Evolutionary conservation across 2,888 invertebrate species (phyloP).

Genomic region (Scotopteryx bipunctaria): DNA sequence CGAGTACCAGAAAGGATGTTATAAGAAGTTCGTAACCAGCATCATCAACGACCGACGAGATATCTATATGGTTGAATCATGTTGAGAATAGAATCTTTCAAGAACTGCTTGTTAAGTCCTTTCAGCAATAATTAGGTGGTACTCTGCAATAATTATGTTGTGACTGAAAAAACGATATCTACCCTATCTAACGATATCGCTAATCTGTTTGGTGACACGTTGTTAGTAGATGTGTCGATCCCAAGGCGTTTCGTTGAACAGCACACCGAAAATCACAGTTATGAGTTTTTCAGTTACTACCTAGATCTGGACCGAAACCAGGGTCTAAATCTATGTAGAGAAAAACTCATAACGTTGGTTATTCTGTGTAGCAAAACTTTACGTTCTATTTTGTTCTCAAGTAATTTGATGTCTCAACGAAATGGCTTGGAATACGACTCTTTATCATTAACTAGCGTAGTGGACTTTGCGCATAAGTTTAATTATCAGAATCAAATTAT

Average conservation of each 20-base stretch:
- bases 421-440: constrained; percentile 16
- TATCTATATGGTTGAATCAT: not conserved
- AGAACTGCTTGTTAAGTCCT: not conserved
- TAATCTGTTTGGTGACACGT: constrained; percentile 12
- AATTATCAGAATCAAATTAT: constrained; percentile 8
- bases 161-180: constrained; percentile 2
- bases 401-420: constrained; percentile 13
- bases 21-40: constrained; percentile 5
- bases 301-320: constrained; percentile 18
- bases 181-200: not conserved
- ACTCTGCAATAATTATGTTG: constrained; percentile 5
- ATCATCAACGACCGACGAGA: not conserved
- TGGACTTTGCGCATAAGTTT: constrained; percentile 7
- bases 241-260: constrained; percentile 18
- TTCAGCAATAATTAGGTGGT: not conserved
- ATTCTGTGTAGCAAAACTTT: constrained; percentile 14
- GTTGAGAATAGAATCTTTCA: not conserved
- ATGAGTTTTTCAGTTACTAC: not conserved
- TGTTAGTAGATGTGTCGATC: constrained; percentile 10
- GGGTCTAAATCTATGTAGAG: constrained; percentile 4
- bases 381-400: constrained; percentile 9
- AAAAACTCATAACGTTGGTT: not conserved
- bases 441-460: constrained; percentile 7
- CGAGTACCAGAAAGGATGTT: not conserved
- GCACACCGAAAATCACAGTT: constrained; percentile 4